Evolutionary conservation across 2,797 vertebrate genomes (phyloP).

Genomic region (Triplophysa bombifrons): DNA sequence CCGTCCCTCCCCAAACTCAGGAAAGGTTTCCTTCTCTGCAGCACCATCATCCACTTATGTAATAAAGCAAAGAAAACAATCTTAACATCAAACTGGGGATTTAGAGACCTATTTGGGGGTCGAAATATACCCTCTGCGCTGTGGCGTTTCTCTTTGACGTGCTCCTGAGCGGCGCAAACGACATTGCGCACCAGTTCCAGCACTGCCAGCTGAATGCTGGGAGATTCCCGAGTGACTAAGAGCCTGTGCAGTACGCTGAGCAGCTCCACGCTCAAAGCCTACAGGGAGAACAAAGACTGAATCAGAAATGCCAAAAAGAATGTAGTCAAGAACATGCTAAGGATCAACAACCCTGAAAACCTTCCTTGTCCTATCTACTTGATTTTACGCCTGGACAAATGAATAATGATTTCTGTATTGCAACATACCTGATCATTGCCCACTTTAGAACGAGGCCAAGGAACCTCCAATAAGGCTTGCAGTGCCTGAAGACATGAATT

Average conservation of each 20-base stretch:
- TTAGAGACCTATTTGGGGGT: neutral
- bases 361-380: no score
- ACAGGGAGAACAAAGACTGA: slow-evolving; percentile 29
- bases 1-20: slow-evolving; percentile 92
- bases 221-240: slow-evolving; percentile 87
- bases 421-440: slow-evolving; percentile 87
- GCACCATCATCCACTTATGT: slow-evolving; percentile 91
- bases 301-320: slow-evolving; percentile 6
- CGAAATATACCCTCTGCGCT: slow-evolving; percentile 85
- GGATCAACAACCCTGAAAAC: no score
- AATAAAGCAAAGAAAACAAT: neutral
- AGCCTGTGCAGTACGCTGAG: slow-evolving; percentile 89
- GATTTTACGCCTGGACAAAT: neutral
- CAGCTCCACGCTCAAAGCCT: slow-evolving; percentile 89
- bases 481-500: slow-evolving; percentile 85
- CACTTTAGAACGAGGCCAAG: slow-evolving; percentile 89
- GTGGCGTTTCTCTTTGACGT: slow-evolving; percentile 88
- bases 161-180: slow-evolving; percentile 87
- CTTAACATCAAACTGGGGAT: neutral
- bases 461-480: slow-evolving; percentile 81
- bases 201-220: slow-evolving; percentile 82
- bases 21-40: slow-evolving; percentile 92
- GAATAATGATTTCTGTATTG: neutral
- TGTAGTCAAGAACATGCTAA: neutral
- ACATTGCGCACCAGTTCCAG: slow-evolving; percentile 84